Evolutionary conservation across 2,888 invertebrate species (phyloP), one percentile per base, ranked within the genome.

Genomic region (Antitype chi): DNA sequence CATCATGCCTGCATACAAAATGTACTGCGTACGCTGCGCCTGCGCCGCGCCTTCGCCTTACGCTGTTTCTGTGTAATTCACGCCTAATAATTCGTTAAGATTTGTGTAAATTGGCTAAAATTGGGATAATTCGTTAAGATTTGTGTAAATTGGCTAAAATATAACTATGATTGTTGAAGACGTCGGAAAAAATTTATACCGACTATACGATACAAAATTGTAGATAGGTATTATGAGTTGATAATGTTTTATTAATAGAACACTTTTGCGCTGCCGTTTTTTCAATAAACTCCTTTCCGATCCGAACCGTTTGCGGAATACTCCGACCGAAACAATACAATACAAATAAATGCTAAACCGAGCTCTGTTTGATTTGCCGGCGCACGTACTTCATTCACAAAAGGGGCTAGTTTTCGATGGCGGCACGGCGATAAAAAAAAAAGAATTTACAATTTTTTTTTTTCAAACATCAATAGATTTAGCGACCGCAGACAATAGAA

Each of bases 291-390:
- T 38, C 13, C 23, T 38, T 38, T 59, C 52, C 49, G 62, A 70
- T 71, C 32, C 23, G 55, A 74, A 43, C 55, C 52, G 55, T 72
- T 74, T 69, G 83, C 49, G 72, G 74, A 82, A 84, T 85, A 85
- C 72, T 80, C 74, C 43, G 52, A 70, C 32, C 78, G 68, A 82
- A 82, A 86, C 86, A 85, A 88, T 85, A 86, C 86, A 85, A 88
- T 85, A 85, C 63, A 80, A 90, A 85, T 84, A 87, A 85, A 85
- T 76, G 69, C 25, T 74, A 84, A 84, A 88, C 86, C 86, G 88
- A 91, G 89, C 90, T 88, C 85, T 88, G 80, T 91, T 91, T 89
- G 89, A 90, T 90, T 89, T 90, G 89, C 88, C 81, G 81, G 79
- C 88, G 85, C 91, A 91, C 90, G 91, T 89, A 86, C 81, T 69